Evolutionary conservation across 1,140 invertebrate genomes (phyloP).

Genomic region (Cepaea nemoralis): DNA sequence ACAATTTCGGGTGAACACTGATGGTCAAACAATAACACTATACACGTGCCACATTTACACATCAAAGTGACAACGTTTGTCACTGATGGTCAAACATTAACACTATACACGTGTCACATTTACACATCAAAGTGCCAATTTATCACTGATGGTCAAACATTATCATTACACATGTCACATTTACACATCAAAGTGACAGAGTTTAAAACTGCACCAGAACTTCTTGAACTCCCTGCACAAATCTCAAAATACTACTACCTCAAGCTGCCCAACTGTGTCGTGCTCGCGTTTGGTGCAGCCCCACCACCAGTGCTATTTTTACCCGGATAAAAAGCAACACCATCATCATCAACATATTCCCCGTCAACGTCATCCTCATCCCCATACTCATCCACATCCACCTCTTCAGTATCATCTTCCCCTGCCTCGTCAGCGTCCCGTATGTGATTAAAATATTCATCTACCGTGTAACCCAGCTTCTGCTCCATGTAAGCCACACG

Average conservation of each 20-base stretch:
- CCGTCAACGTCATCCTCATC: conserved; percentile 32
- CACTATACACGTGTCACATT: too few species aligned
- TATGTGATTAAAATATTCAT: conserved; percentile 20
- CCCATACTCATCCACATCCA: conserved; percentile 33
- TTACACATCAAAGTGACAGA: too few species aligned
- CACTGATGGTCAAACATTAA: too few species aligned
- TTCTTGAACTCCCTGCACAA: too few species aligned
- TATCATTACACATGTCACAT: too few species aligned
- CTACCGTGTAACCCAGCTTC: conserved; percentile 20
- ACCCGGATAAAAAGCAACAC: background rate
- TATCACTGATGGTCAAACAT: too few species aligned
- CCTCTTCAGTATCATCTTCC: conserved; percentile 32
- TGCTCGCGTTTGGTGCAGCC: background rate
- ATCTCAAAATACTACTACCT: background rate
- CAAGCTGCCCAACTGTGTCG: background rate
- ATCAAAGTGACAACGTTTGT: too few species aligned
- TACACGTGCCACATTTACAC: too few species aligned
- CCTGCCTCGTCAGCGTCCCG: background rate
- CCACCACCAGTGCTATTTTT: background rate
- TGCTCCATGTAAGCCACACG: conserved; percentile 69
- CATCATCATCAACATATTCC: conserved; percentile 1
- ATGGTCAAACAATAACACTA: too few species aligned
- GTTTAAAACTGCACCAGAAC: too few species aligned
- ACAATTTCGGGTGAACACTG: too few species aligned
- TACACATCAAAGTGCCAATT: too few species aligned